These are phyloP conservation scores for Ispidina lecontei DNA, from an alignment of 2,797 vertebrate species.

Conservation along the genomic window DNA sequence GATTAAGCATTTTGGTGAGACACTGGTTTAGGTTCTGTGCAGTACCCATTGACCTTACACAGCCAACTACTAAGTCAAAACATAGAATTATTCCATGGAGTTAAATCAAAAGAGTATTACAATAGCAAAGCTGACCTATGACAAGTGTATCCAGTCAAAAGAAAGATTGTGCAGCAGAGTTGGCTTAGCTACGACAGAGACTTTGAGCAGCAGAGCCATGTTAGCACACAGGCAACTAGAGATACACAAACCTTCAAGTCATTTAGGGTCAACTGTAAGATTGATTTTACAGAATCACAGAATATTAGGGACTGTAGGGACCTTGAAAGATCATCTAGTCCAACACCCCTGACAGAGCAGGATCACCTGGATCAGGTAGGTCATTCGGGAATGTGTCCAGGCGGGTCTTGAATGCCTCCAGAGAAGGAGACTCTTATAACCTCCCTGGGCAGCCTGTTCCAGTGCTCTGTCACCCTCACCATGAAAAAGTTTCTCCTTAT, in stretches of 20 bases:
- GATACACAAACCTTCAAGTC: neutral
- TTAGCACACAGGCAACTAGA: neutral
- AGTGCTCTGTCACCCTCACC: too few species aligned
- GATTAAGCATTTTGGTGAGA: neutral
- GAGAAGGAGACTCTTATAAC: too few species aligned
- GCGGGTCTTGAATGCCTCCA: too few species aligned
- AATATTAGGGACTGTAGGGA: too few species aligned
- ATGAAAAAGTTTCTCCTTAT: too few species aligned
- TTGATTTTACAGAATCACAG: neutral
- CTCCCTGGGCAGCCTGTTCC: too few species aligned
- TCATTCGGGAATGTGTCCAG: too few species aligned
- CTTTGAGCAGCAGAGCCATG: neutral
- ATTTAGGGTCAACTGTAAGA: neutral
- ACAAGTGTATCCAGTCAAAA: neutral
- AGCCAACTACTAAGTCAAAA: neutral
- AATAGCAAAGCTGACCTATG: neutral
- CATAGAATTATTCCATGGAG: accelerated
- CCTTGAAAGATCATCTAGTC: too few species aligned
- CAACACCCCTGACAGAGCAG: too few species aligned
- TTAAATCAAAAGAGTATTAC: neutral
- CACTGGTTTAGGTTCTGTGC: neutral
- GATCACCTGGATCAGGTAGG: too few species aligned
- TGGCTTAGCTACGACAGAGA: neutral
- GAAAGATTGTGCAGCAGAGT: neutral
- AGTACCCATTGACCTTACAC: neutral